A percentile compares a stretch with the other conserved stretches of the same genome.
Conservation (phyloP, 2,113 vertebrate species). For the Thinocorus orbignyianus region DNA sequence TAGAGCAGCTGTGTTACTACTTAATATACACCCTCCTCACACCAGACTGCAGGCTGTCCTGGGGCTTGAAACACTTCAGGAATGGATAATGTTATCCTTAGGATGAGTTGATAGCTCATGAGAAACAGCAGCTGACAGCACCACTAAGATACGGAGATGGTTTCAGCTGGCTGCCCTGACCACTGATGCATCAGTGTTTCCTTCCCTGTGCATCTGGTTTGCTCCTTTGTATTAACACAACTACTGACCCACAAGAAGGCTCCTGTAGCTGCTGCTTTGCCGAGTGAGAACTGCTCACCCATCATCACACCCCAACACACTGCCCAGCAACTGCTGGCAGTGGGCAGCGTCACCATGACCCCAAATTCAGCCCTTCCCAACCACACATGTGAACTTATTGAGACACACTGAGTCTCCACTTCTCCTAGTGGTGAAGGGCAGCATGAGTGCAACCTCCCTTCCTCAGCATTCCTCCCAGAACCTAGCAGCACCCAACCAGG, state of each 20-base stretch:
- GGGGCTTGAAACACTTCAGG: not conserved
- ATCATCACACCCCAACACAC: rapidly evolving
- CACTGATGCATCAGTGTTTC: not conserved
- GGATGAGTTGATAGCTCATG: not conserved
- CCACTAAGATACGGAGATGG: not conserved
- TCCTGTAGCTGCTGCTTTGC: not conserved
- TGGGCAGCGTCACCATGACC: not conserved
- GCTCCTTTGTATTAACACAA: not conserved
- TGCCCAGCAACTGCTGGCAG: not conserved
- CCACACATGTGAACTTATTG: not conserved
- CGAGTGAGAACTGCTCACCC: not conserved
- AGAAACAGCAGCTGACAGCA: not conserved
- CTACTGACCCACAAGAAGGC: not conserved
- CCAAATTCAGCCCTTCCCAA: not conserved
- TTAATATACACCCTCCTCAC: not conserved
- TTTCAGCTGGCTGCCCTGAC: not conserved
- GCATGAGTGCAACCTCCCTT: not conserved
- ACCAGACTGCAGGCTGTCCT: not conserved
- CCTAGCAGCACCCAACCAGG: not conserved
- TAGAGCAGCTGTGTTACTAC: slow-evolving; percentile 23
- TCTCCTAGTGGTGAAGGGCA: not conserved
- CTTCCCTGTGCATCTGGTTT: not conserved
- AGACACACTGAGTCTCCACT: rapidly evolving
- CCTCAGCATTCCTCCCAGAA: not conserved
- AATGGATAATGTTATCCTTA: not conserved